These are phyloP conservation scores for Tanypteryx hageni DNA, from an alignment of 2,888 invertebrate species.

Conservation along the genomic window DNA sequence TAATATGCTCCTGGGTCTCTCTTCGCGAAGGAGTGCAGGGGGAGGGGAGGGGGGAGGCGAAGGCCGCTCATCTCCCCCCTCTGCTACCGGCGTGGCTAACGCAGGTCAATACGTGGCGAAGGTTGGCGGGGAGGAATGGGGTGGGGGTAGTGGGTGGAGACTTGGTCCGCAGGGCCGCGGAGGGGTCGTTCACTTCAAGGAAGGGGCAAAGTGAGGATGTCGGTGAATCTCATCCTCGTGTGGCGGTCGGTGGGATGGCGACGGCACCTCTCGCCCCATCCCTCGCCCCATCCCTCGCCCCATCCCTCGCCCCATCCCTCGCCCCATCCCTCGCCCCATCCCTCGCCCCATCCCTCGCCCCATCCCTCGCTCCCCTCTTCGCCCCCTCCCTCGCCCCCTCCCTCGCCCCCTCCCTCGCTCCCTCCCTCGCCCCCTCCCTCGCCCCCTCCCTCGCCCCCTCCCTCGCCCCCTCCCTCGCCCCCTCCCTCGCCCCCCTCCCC, in stretches of 20 bases:
- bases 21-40: not conserved
- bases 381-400: not conserved
- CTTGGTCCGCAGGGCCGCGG: conserved; percentile 20
- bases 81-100: conserved; percentile 61
- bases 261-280: not conserved
- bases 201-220: conserved; percentile 35
- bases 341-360: not conserved
- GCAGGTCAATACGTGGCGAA: conserved; percentile 63
- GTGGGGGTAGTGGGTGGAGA: not conserved
- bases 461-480: not conserved
- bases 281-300: not conserved
- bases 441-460: not conserved
- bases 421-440: not conserved
- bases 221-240: conserved; percentile 30
- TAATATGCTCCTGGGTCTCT: not conserved
- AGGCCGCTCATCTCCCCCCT: not conserved
- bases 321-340: not conserved
- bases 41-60: not conserved
- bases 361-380: not conserved
- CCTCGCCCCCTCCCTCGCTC: not conserved
- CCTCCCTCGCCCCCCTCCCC: not conserved
- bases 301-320: not conserved
- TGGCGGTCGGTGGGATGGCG: conserved; percentile 4
- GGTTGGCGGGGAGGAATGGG: not conserved
- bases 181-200: conserved; percentile 43